Evolutionary conservation across 1,140 invertebrate genomes (phyloP).

Genomic region (Neuroterus valhalla): DNA sequence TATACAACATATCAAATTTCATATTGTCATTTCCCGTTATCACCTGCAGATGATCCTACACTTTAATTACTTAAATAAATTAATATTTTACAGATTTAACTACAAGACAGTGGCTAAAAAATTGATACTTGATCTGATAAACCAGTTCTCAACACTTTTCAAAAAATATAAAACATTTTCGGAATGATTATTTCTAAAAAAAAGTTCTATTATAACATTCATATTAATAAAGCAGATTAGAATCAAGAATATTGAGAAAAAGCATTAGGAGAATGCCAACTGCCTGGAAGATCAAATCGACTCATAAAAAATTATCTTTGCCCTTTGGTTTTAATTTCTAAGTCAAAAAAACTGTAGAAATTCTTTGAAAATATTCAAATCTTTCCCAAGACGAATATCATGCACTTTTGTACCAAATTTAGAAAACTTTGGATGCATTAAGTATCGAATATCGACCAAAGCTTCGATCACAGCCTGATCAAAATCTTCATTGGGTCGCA

Average conservation of each 20-base stretch:
- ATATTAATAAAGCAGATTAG: not conserved
- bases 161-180: too few species aligned
- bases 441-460: not conserved
- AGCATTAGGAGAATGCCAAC: not conserved
- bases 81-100: conserved; percentile 16
- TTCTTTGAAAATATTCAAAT: conserved; percentile 9
- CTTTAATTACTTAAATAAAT: conserved; percentile 16
- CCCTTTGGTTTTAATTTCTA: not conserved
- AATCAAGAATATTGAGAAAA: not conserved
- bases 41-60: not conserved
- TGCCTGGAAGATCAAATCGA: conserved; percentile 6
- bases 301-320: not conserved
- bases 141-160: too few species aligned
- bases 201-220: not conserved
- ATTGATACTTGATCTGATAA: not conserved
- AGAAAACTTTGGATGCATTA: conserved; percentile 17
- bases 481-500: not conserved
- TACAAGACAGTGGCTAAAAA: conserved; percentile 11
- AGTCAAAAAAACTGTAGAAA: not conserved
- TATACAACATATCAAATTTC: not conserved
- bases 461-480: not conserved
- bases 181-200: too few species aligned
- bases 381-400: not conserved
- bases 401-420: conserved; percentile 3
- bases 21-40: not conserved